Conservation (phyloP, 2,888 invertebrate species). For the Andrena fulva region DNA sequence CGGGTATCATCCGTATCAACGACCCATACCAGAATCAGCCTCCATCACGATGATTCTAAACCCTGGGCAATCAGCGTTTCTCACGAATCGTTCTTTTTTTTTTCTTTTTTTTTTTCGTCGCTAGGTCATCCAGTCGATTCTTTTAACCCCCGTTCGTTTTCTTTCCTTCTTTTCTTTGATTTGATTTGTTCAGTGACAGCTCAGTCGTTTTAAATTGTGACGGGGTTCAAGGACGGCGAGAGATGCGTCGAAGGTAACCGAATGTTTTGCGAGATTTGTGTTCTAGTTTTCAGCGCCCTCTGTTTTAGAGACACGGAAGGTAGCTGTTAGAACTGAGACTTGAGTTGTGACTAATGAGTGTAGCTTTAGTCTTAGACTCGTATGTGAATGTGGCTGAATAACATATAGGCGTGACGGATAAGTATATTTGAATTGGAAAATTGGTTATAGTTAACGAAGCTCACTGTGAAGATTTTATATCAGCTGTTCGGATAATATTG, state of each 20-base stretch:
- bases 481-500: too few relatives aligned
- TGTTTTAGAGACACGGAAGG: conserved; percentile 13
- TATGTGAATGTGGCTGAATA: conserved; percentile 29
- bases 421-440: not conserved
- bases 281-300: conserved; percentile 37
- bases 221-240: conserved; percentile 17
- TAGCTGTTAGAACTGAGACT: not conserved
- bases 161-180: not conserved
- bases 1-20: conserved; percentile 31
- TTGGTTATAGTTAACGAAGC: not conserved
- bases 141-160: not conserved
- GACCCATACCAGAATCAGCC: conserved; percentile 22
- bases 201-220: conserved; percentile 22
- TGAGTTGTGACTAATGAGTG: conserved; percentile 35
- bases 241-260: conserved; percentile 50
- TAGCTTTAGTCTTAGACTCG: conserved; percentile 30
- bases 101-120: not conserved
- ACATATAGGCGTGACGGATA: not conserved
- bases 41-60: conserved; percentile 60
- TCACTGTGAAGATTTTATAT: too few relatives aligned
- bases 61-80: conserved; percentile 68
- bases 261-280: conserved; percentile 30
- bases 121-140: not conserved
- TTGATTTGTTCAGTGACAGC: conserved; percentile 20
- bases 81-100: not conserved